Conservation (phyloP, 1,140 invertebrate genomes). For the Manduca sexta region DNA sequence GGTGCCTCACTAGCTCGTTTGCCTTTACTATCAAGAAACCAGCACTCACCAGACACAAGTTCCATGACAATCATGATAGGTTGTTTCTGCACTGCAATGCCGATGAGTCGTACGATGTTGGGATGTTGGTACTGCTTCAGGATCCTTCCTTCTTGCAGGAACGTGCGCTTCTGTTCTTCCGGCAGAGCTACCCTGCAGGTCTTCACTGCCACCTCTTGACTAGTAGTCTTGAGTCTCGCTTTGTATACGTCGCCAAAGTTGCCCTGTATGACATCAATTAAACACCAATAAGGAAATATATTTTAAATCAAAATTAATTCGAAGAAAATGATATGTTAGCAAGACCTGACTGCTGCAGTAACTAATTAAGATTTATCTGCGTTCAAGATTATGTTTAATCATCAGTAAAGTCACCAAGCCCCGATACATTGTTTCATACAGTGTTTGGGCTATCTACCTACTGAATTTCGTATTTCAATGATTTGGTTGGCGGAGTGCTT, state of each 20-base stretch:
- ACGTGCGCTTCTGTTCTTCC: conserved; percentile 97
- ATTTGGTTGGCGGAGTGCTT: no score
- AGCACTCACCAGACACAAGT: conserved; percentile 85
- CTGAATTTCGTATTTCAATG: no score
- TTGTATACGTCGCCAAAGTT: conserved; percentile 98
- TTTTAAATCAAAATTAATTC: no score
- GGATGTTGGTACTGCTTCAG: conserved; percentile 97
- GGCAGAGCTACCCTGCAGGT: conserved; percentile 94
- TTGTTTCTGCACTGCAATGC: conserved; percentile 97
- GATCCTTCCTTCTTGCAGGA: conserved; percentile 95
- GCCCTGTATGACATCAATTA: conserved; percentile 82
- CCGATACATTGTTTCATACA: no score
- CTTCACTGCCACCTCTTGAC: conserved; percentile 94
- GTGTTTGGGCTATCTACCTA: no score
- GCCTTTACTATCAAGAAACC: not conserved
- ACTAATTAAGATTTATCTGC: no score
- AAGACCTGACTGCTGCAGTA: no score
- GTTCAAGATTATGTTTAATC: no score
- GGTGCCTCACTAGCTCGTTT: no score
- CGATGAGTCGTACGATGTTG: conserved; percentile 97
- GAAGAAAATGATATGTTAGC: no score
- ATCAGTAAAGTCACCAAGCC: no score
- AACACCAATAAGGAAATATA: no score
- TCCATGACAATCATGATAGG: conserved; percentile 99
- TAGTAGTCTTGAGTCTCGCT: conserved; percentile 87